Conservation (phyloP, 2,113 vertebrate species). For the Cyanoderma ruficeps region DNA sequence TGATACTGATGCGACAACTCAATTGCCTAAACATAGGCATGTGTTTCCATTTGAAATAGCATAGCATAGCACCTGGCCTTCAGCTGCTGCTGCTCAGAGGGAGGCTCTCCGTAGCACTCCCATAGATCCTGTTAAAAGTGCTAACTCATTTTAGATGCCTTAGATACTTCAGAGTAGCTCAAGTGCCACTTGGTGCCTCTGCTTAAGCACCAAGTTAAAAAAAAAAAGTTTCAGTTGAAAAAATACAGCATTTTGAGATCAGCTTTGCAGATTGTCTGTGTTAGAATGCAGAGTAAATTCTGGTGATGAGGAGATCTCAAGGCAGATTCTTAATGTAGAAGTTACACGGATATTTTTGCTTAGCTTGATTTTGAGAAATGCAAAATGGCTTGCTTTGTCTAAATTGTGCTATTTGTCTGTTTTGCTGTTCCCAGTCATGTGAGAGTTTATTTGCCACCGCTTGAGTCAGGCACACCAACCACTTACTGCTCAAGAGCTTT, state of each 20-base stretch:
- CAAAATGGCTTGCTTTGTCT: background rate
- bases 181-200: background rate
- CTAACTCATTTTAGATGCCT: background rate
- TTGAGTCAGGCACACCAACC: conserved; percentile 83
- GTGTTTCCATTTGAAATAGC: background rate
- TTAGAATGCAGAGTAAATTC: background rate
- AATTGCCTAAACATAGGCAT: background rate
- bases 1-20: background rate
- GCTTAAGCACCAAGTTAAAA: background rate
- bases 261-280: background rate
- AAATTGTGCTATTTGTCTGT: background rate
- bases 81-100: background rate
- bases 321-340: background rate
- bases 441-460: conserved; percentile 88
- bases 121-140: background rate
- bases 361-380: background rate
- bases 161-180: background rate
- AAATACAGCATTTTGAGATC: background rate
- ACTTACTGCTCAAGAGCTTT: conserved; percentile 92
- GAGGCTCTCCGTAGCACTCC: background rate
- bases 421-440: conserved; percentile 80
- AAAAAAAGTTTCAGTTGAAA: background rate
- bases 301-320: background rate
- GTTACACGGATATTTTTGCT: background rate
- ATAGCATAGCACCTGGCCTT: background rate